Evolutionary conservation across 2,113 vertebrate species (phyloP).

Genomic region (Picathartes gymnocephalus): DNA sequence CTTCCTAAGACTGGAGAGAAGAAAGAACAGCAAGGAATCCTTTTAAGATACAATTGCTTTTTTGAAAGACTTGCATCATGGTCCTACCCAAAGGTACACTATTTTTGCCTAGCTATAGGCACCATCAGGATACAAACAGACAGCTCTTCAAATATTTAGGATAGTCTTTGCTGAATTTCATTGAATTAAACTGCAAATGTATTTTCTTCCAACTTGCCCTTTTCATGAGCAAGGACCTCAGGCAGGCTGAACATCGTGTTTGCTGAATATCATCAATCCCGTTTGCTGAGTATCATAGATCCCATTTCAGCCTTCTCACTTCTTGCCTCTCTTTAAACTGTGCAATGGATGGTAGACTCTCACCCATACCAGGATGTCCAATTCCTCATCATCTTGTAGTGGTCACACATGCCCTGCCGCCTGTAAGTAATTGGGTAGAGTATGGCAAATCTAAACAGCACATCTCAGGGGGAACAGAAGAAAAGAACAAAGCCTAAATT

Average conservation of each 20-base stretch:
- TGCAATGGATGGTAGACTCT: neutral
- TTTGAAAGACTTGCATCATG: neutral
- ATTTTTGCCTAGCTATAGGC: neutral
- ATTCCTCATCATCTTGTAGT: neutral
- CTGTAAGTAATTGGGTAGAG: neutral
- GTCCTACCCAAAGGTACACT: neutral
- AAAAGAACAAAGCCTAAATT: neutral
- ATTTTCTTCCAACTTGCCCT: neutral
- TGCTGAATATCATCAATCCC: neutral
- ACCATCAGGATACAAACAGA: neutral
- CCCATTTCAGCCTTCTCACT: neutral
- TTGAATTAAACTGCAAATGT: neutral
- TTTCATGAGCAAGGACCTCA: neutral
- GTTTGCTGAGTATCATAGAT: neutral
- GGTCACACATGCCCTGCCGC: neutral
- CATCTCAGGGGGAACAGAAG: neutral
- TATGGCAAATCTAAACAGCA: conserved; percentile 2
- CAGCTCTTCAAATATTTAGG: neutral
- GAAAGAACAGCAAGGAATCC: neutral
- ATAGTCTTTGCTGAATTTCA: neutral
- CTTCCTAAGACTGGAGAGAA: neutral
- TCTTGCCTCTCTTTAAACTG: neutral
- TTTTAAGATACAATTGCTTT: neutral
- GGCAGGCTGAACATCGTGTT: neutral
- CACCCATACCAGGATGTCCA: neutral